Base-by-base conservation (phyloP, 2,888 invertebrate genomes). In the Cryptocheilus praepositus region DNA sequence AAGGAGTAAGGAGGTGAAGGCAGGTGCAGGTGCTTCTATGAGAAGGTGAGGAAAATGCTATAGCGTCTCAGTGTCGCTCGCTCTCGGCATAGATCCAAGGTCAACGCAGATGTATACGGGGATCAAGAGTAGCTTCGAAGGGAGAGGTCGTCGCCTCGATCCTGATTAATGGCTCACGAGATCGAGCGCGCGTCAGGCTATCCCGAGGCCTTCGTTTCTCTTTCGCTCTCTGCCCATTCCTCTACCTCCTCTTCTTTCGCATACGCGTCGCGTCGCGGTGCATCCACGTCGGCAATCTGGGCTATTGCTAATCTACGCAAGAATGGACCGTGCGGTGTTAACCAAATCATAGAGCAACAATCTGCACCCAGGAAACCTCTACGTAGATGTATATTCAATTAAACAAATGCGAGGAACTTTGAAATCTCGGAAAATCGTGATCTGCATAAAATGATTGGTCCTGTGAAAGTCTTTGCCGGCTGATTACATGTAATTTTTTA, bases 141-240 rank as follows among this genome's bases (percentile, higher is more conserved):
- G 73, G 67, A 70, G 76, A 70, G 70, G 72, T 76, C 68, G 71
- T 74, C 77, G 74, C 68, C 49, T 78, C 78, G 76, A 78, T 76
- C 70, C 70, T 79, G 78, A 78, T 78, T 79, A 78, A 78, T 79
- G 74, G 69, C 71, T 61, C 43, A 66, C 62, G 63, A 64, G 76
- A 79, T 76, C 73, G 67, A 73, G 67, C 46, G 66, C 57, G 46
- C 63, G 60, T 62, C 66, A 51, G 62, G 64, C 56, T 36, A 44
- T 64, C 61, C 52, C 22, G 44, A 54, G 7, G 60, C 62, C 58
- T 65, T 55, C 19, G 57, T 72, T 68, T 69, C 63, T 62, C 65
- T 56, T 69, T 21, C 19, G 18, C 44, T 16, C 16, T 13, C 49
- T 11, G 8, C 16, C 49, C 16, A 5, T n/a, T 49, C 49, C 49